phyloP scores from a whole-genome alignment of 1,140 invertebrate species.

The Dolichoris vasculosae region DNA sequence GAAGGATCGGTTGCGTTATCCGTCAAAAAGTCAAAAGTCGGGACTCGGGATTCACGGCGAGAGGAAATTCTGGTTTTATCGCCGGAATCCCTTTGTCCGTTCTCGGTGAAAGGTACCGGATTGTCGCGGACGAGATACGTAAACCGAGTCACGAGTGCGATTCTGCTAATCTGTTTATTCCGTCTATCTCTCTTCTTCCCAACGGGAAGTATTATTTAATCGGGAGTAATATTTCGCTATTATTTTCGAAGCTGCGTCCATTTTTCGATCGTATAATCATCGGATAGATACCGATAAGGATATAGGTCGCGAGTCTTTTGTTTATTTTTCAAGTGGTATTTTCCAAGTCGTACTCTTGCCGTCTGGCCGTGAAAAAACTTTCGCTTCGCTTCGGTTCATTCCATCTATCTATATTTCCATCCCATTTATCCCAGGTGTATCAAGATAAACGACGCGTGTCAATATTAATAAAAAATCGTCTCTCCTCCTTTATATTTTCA shows the following conservation, averaged over 20 bases:
- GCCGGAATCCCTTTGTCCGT: slow-evolving; percentile 7
- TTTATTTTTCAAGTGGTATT: too few species aligned
- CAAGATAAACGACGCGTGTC: neutral
- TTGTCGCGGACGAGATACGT: neutral
- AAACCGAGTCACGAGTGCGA: neutral
- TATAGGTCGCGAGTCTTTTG: too few species aligned
- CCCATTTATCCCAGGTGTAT: neutral
- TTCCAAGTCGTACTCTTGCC: too few species aligned
- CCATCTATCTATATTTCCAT: too few species aligned
- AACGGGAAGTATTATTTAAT: neutral
- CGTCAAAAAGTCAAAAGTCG: too few species aligned
- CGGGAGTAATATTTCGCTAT: neutral
- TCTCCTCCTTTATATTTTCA: neutral
- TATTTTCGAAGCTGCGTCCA: neutral
- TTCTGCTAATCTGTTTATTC: neutral
- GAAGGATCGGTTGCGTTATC: neutral
- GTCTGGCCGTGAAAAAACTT: too few species aligned
- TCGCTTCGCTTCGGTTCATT: too few species aligned
- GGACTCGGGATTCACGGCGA: neutral
- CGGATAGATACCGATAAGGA: too few species aligned
- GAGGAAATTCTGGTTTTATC: slow-evolving; percentile 9
- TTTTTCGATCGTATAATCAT: neutral
- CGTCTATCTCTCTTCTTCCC: neutral
- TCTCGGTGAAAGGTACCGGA: neutral
- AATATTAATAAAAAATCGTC: neutral